phyloP scores from a whole-genome alignment of 2,888 invertebrate genomes.

The Charanyca ferruginea region DNA sequence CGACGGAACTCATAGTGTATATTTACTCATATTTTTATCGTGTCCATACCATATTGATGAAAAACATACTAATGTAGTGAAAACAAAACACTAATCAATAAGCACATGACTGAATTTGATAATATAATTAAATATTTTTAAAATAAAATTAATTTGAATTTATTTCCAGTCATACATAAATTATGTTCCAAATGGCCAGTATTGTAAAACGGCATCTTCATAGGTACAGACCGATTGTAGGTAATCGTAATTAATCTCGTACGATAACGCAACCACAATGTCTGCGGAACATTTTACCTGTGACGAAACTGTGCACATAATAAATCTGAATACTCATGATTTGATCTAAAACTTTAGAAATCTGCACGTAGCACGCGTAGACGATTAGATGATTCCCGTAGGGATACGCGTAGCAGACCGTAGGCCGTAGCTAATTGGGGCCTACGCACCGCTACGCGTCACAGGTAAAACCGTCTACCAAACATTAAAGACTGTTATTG shows the following conservation, averaged over 20 bases:
- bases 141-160: no score
- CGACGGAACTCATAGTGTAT: no score
- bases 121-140: no score
- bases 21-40: no score
- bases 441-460: constrained; percentile 36
- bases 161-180: no score
- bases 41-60: no score
- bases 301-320: constrained; percentile 20
- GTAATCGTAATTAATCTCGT: constrained; percentile 44
- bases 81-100: no score
- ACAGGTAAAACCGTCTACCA: constrained; percentile 34
- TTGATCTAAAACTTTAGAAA: neutral
- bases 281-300: constrained; percentile 33
- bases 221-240: no score
- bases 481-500: neutral
- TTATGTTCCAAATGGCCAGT: no score
- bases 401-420: constrained; percentile 32
- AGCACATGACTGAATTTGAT: no score
- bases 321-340: neutral
- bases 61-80: no score
- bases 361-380: neutral
- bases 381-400: constrained; percentile 16
- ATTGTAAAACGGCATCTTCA: no score
- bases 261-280: constrained; percentile 48
- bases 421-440: constrained; percentile 28